Evolutionary conservation across 1,140 invertebrate genomes (phyloP).

Genomic region (Oryzaephilus surinamensis): DNA sequence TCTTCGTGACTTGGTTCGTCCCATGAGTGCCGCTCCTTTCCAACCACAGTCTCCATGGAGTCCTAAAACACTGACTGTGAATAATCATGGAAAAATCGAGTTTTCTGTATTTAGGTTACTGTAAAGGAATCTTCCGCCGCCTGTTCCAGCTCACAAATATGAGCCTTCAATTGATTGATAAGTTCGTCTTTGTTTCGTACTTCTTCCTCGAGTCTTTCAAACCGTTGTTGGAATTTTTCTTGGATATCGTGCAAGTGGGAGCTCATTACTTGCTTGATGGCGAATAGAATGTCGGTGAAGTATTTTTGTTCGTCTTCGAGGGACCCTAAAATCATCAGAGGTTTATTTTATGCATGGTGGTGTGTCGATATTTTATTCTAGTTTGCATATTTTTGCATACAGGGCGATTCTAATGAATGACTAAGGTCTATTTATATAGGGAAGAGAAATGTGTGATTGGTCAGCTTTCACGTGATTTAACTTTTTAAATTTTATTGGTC

Average conservation of each 20-base stretch:
- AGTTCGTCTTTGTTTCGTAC: slow-evolving; percentile 64
- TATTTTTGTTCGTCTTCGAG: slow-evolving; percentile 60
- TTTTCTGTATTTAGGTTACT: slow-evolving; percentile 35
- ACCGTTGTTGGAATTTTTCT: slow-evolving; percentile 55
- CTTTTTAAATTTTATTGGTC: too few relatives aligned
- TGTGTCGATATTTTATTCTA: too few relatives aligned
- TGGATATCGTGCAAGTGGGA: slow-evolving; percentile 55
- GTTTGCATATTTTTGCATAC: too few relatives aligned
- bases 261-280: slow-evolving; percentile 67
- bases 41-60: slow-evolving; percentile 32
- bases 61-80: slow-evolving; percentile 21
- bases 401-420: too few relatives aligned
- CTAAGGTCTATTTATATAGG: too few relatives aligned
- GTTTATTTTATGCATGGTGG: too few relatives aligned
- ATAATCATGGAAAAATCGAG: neutral
- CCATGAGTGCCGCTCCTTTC: slow-evolving; percentile 41
- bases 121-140: slow-evolving; percentile 44
- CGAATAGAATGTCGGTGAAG: slow-evolving; percentile 60
- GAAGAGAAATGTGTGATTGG: too few relatives aligned
- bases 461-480: too few relatives aligned
- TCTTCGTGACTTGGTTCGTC: slow-evolving; percentile 49
- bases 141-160: slow-evolving; percentile 57
- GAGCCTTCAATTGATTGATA: slow-evolving; percentile 59
- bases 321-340: too few relatives aligned
- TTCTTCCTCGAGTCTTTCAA: slow-evolving; percentile 62